Evolutionary conservation across 2,888 invertebrate genomes (phyloP).

Genomic region (Melinaea marsaeus): DNA sequence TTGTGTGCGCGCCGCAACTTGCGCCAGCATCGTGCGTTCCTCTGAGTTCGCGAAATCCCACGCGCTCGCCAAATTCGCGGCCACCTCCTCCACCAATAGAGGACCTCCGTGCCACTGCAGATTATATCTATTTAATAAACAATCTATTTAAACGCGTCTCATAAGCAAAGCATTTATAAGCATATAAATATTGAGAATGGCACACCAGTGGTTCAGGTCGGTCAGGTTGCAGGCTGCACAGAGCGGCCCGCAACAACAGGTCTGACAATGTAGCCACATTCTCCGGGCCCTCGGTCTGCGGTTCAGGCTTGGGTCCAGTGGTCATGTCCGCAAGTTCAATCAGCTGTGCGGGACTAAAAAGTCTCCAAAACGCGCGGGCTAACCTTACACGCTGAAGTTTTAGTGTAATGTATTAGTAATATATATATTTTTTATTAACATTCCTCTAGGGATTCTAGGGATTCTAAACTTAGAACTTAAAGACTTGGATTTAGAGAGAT

Average conservation of each 20-base stretch:
- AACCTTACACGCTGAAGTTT: not conserved
- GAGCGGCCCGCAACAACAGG: constrained; percentile 12
- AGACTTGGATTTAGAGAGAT: too few relatives aligned
- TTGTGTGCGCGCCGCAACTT: constrained; percentile 20
- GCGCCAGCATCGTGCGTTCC: constrained; percentile 12
- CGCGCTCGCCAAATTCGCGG: not conserved
- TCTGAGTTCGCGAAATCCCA: not conserved
- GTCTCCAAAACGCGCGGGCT: not conserved
- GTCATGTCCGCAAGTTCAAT: not conserved
- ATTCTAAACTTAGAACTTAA: too few relatives aligned
- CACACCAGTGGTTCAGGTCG: not conserved
- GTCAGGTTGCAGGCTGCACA: not conserved
- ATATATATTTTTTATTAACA: not conserved
- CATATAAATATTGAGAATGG: not conserved
- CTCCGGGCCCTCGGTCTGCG: not conserved
- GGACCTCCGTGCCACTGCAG: too few relatives aligned
- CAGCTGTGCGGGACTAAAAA: not conserved
- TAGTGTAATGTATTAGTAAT: not conserved
- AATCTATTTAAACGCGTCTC: not conserved
- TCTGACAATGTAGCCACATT: constrained; percentile 10
- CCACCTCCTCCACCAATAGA: not conserved
- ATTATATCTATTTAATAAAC: too few relatives aligned
- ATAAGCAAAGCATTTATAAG: not conserved
- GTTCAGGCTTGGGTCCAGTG: not conserved
- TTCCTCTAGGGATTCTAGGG: too few relatives aligned